phyloP scores from a whole-genome alignment of 2,113 vertebrate species.

The Coreoperca whiteheadi region DNA sequence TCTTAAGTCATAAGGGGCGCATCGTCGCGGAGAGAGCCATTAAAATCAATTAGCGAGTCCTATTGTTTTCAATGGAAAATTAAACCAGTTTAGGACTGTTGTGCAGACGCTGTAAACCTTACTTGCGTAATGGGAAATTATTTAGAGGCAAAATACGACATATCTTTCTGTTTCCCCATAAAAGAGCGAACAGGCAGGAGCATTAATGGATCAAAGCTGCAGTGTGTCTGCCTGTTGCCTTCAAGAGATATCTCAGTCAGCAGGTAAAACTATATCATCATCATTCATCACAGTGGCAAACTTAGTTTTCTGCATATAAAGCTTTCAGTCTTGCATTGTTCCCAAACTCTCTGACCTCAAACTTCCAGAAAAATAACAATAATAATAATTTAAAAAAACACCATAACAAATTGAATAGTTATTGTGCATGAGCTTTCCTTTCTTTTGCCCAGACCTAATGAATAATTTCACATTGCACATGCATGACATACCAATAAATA shows the following conservation, averaged over 20 bases:
- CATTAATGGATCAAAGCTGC: conserved; percentile 70
- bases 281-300: neutral
- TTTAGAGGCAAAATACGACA: conserved; percentile 88
- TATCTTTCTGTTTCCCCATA: conserved; percentile 88
- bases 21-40: conserved; percentile 97
- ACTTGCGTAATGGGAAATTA: conserved; percentile 92
- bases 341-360: neutral
- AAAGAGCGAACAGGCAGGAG: conserved; percentile 83
- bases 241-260: conserved; percentile 39
- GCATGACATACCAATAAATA: neutral
- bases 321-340: neutral
- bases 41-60: conserved; percentile 99
- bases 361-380: neutral
- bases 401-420: neutral
- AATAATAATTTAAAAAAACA: neutral
- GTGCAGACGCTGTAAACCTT: conserved; percentile 87
- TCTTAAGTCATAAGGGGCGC: conserved; percentile 97
- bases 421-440: neutral
- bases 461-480: neutral
- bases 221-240: conserved; percentile 77
- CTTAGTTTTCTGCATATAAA: neutral
- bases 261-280: conserved; percentile 26
- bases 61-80: conserved; percentile 90
- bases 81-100: conserved; percentile 86
- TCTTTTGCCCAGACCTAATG: neutral